phyloP scores from a whole-genome alignment of 2,888 invertebrate genomes.

The Andrena fulva region DNA sequence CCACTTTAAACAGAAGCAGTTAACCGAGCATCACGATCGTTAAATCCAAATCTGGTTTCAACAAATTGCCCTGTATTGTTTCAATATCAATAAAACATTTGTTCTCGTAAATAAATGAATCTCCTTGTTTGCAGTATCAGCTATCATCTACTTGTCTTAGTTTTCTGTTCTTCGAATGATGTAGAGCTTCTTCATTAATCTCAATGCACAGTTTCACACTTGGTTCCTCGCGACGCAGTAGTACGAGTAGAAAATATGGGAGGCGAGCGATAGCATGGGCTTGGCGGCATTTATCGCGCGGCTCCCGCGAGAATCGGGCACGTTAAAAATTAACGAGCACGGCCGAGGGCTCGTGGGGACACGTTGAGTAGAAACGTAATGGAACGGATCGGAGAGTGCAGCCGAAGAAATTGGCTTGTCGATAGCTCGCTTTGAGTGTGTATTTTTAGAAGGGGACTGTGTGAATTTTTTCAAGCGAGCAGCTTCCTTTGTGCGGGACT shows the following conservation, averaged over 20 bases:
- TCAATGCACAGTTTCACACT: neutral
- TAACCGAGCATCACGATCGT: neutral
- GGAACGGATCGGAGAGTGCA: conserved; percentile 7
- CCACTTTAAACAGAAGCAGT: neutral
- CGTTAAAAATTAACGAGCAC: conserved; percentile 29
- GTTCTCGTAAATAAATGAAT: too few relatives aligned
- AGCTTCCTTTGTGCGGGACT: conserved; percentile 26
- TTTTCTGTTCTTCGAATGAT: too few relatives aligned
- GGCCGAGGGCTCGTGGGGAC: neutral
- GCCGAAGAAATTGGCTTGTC: conserved; percentile 3
- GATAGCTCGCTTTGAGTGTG: neutral
- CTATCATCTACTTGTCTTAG: too few relatives aligned
- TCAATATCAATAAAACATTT: too few relatives aligned
- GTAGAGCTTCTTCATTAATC: too few relatives aligned
- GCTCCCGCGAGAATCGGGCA: neutral
- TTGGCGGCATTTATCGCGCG: conserved; percentile 2
- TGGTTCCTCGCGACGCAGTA: neutral
- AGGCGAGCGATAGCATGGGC: neutral
- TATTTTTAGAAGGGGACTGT: conserved; percentile 6
- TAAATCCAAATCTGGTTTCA: neutral
- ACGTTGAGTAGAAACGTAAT: conserved; percentile 10
- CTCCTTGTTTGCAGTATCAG: too few relatives aligned
- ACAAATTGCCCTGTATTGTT: neutral
- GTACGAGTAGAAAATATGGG: conserved; percentile 9
- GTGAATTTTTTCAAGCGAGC: conserved; percentile 52